Percentiles rank a stretch among this genome's conserved stretches.
Conservation (phyloP, 2,888 invertebrate genomes). For the Heteromurus nitidus region DNA sequence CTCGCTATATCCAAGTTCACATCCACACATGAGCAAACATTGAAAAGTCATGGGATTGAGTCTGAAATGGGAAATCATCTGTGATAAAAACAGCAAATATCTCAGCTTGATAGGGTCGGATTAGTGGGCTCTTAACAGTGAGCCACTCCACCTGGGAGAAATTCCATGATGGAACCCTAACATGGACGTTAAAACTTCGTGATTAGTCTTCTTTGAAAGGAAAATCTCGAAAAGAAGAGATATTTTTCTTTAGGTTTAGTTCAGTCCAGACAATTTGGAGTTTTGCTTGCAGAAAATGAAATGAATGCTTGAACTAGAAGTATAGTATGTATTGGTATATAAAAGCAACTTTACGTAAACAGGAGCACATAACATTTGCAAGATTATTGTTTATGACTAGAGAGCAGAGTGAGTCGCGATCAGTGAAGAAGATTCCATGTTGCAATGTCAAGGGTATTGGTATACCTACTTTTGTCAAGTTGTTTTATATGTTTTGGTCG, state of each 20-base stretch:
- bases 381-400: too few species aligned
- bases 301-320: too few species aligned
- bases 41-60: too few species aligned
- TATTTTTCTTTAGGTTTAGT: background rate
- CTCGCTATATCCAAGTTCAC: too few species aligned
- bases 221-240: background rate
- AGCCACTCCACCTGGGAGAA: background rate
- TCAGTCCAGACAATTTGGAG: background rate
- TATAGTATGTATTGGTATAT: too few species aligned
- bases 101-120: background rate
- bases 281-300: background rate
- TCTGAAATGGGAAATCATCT: too few species aligned
- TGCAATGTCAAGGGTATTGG: background rate
- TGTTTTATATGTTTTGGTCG: background rate
- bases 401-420: too few species aligned
- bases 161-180: background rate
- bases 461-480: background rate
- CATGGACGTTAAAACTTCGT: background rate
- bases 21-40: background rate
- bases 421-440: too few species aligned
- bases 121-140: background rate
- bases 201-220: background rate
- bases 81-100: conserved; percentile 5
- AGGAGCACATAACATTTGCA: too few species aligned
- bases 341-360: too few species aligned